phyloP scores from a whole-genome alignment of 2,113 vertebrate genomes.

The Peucedramus taeniatus region DNA sequence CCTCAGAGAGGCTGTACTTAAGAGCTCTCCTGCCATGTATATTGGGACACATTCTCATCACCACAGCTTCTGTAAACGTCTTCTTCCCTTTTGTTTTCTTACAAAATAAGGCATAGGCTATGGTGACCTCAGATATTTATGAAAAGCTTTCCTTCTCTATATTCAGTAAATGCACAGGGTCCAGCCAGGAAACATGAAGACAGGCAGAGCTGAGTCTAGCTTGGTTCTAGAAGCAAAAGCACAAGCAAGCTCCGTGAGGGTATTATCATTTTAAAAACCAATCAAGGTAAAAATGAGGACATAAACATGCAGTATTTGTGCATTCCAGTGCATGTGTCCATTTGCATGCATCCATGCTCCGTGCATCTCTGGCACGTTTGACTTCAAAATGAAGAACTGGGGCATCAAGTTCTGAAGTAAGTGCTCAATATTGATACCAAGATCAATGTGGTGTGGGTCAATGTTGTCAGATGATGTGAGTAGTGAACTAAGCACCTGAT shows the following conservation, averaged over 20 bases:
- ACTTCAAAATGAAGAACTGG: neutral
- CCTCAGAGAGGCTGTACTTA: neutral
- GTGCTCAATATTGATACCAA: neutral
- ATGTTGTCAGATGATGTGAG: neutral
- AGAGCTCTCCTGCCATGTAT: neutral
- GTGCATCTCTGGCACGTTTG: rapidly evolving
- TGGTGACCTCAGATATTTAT: neutral
- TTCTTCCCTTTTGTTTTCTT: neutral
- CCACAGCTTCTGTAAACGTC: neutral
- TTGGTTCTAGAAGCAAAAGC: neutral
- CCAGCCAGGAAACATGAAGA: neutral
- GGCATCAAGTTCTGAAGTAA: neutral
- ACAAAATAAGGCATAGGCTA: neutral
- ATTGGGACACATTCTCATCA: neutral
- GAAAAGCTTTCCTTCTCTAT: neutral
- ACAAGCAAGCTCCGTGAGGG: neutral
- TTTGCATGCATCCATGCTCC: too few species aligned
- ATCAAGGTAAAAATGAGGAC: neutral
- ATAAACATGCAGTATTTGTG: too few species aligned
- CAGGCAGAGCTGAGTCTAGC: neutral
- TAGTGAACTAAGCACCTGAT: neutral
- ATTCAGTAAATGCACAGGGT: neutral
- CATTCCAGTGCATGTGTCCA: too few species aligned
- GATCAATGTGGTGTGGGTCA: neutral
- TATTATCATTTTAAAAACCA: neutral